A percentile compares a stretch with the other conserved stretches of the same genome.
Evolutionary conservation across 2,113 vertebrate genomes (phyloP).

Genomic region (Oryzias melastigma): DNA sequence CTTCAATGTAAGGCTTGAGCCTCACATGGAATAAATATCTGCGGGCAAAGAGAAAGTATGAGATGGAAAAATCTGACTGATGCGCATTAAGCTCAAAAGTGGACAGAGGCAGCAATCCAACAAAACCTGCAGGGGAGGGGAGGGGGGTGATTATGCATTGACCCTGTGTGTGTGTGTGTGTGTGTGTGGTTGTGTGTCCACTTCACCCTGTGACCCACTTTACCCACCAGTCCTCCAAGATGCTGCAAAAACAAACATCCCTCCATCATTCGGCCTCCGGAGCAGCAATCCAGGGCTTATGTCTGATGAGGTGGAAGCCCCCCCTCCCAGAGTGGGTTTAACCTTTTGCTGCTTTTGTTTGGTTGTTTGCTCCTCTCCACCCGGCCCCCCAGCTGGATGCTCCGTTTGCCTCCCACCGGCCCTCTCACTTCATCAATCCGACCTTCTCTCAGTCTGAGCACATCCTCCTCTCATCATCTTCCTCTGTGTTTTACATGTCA

Average conservation of each 20-base stretch:
- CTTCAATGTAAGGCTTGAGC: constrained; percentile 6
- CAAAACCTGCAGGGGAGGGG: constrained; percentile 7
- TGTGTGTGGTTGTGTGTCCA: constrained; percentile 36
- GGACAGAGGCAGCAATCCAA: constrained; percentile 22
- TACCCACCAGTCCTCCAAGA: constrained; percentile 41
- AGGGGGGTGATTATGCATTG: constrained; percentile 10
- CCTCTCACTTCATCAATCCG: constrained; percentile 54
- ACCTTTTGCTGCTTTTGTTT: constrained; percentile 39
- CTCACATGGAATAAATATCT: constrained; percentile 4
- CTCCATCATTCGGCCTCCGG: too few species aligned
- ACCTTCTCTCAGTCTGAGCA: constrained; percentile 46
- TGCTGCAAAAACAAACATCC: constrained; percentile 22
- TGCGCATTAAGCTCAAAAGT: constrained; percentile 16
- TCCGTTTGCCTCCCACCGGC: constrained; percentile 49
- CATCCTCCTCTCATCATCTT: constrained; percentile 25
- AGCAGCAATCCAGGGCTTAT: constrained; percentile 62
- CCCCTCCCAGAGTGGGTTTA: constrained; percentile 33
- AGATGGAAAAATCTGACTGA: constrained; percentile 26
- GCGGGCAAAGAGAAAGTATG: constrained; percentile 20
- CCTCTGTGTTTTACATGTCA: constrained; percentile 15
- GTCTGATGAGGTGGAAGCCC: constrained; percentile 60
- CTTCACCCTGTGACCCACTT: constrained; percentile 62
- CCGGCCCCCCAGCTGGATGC: constrained; percentile 31
- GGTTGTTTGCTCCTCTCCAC: constrained; percentile 28
- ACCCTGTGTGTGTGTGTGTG: constrained; percentile 5